Conservation (phyloP, 1,140 invertebrate species). For the Drosophila rhopaloa region DNA sequence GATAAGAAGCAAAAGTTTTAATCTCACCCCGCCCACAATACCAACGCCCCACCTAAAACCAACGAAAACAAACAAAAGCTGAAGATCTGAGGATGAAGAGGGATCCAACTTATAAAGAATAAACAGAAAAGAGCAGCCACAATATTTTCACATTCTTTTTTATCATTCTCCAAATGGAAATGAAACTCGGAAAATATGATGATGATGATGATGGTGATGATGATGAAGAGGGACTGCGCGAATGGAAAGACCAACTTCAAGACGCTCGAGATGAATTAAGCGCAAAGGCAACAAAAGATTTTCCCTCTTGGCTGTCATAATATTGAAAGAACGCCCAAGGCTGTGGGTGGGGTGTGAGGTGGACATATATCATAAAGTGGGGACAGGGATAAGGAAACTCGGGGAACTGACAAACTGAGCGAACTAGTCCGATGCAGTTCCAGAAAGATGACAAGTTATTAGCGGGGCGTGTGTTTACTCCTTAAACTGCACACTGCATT, state of each 20-base stretch:
- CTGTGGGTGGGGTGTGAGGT: slow-evolving; percentile 5
- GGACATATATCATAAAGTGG: slow-evolving; percentile 1
- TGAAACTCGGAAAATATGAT: slow-evolving; percentile 46
- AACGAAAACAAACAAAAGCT: slow-evolving; percentile 44
- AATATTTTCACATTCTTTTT: slow-evolving; percentile 56
- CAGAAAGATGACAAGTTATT: slow-evolving; percentile 74
- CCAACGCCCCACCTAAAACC: not conserved
- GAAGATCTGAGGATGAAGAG: slow-evolving; percentile 27
- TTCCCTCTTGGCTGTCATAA: slow-evolving; percentile 66
- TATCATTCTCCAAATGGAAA: slow-evolving; percentile 72
- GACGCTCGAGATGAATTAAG: slow-evolving; percentile 63
- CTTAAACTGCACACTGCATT: slow-evolving; percentile 2
- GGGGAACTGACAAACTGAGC: slow-evolving; percentile 4
- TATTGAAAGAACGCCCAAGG: slow-evolving; percentile 43
- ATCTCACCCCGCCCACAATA: slow-evolving; percentile 9
- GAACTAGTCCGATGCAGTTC: slow-evolving; percentile 40
- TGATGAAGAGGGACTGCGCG: slow-evolving; percentile 21
- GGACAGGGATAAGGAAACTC: not conserved
- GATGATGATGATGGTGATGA: slow-evolving; percentile 18
- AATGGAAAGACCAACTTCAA: slow-evolving; percentile 63
- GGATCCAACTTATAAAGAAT: slow-evolving; percentile 49
- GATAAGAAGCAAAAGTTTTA: slow-evolving; percentile 43
- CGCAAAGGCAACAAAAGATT: slow-evolving; percentile 66
- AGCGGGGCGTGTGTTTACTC: slow-evolving; percentile 41
- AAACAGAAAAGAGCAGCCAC: slow-evolving; percentile 74